Evolutionary conservation across 2,113 vertebrate species (phyloP).

Genomic region (Brienomyrus brachyistius): DNA sequence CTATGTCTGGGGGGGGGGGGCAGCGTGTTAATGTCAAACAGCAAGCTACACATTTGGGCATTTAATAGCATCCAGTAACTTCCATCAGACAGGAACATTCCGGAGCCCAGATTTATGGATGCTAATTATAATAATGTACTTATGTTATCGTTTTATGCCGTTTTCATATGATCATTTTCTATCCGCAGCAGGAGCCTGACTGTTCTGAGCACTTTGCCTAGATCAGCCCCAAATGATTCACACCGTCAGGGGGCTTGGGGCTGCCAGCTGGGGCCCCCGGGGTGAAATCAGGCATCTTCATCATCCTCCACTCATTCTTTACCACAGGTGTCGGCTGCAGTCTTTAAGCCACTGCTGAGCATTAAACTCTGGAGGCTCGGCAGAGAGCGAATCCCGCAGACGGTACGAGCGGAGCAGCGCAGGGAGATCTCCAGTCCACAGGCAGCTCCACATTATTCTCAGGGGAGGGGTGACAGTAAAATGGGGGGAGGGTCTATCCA

Average conservation of each 20-base stretch:
- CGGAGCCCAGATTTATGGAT: background rate
- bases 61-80: background rate
- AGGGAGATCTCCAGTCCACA: background rate
- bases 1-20: background rate
- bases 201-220: conserved; percentile 6
- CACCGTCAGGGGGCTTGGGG: background rate
- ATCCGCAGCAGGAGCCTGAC: background rate
- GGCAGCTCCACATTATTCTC: background rate
- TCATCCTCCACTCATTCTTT: background rate
- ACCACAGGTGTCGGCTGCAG: background rate
- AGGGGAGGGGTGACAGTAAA: background rate
- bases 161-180: background rate
- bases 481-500: background rate
- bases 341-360: background rate
- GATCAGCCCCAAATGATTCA: conserved; percentile 11
- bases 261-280: background rate
- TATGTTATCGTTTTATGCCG: background rate
- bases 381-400: background rate
- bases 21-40: background rate
- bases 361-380: background rate
- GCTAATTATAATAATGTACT: conserved; percentile 2
- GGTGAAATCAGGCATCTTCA: background rate
- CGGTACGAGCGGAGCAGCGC: background rate
- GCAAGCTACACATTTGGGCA: background rate
- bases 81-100: background rate